Evolutionary conservation across 2,888 invertebrate genomes (phyloP), one percentile per base, ranked within the genome.

Genomic region (Acronicta psi): DNA sequence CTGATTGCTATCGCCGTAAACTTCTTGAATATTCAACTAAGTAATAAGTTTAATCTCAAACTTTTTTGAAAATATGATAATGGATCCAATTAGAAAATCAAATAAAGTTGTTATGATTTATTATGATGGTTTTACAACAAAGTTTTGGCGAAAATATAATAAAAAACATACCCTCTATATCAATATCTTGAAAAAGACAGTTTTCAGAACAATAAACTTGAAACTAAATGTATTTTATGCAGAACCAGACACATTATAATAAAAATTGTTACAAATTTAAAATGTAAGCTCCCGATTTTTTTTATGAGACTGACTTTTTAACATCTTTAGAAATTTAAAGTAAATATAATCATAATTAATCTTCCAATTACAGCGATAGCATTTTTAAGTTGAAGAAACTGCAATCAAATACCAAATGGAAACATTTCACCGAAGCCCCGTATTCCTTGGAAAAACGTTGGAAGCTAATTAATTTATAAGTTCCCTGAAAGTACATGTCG

Each of bases 11-110:
- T 69, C 57, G 64, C 53, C 47, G 53, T 57, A 61, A 79, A 74
- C 63, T 77, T 79, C 56, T 43, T 71, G 74, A 79, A 80, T 78
- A 77, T 79, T 79, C 52, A 72, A 68, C 65, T 70, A 63, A 69
- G 64, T 73, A 69, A 69, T 64, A 79, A 74, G 73, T 81, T 79
- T 75, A 63, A 44, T 61, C 51, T 18, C 37, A 49, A 75, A 73
- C 49, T 66, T 78, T 75, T 56, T 53, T 71, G 63, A 58, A 69
- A 73, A 69, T 75, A 75, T 74, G 34, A 69, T 72, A 68, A 73
- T 69, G 73, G 65, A 71, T 68, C 41, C 44, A 63, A 73, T 77
- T 73, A 65, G 40, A 23, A 56, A 59, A 62, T 59, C 17, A 41
- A 61, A 61, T 65, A 53, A 67, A 42, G 20, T 59, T 70, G 42